These are phyloP conservation scores for Pomacea canaliculata DNA, from an alignment of 2,888 invertebrate genomes.

Conservation along the genomic window DNA sequence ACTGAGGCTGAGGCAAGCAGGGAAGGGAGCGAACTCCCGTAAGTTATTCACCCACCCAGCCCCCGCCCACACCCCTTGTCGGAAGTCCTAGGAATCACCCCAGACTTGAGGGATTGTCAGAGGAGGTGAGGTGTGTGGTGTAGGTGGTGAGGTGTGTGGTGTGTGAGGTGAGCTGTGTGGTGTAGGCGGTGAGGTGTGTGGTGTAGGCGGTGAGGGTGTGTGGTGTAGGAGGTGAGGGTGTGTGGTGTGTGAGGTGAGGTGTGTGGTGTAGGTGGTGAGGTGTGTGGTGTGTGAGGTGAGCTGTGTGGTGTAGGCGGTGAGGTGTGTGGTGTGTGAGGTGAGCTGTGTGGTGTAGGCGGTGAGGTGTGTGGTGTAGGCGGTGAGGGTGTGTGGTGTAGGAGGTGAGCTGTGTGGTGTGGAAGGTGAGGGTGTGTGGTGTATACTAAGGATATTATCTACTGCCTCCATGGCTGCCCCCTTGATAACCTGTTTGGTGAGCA, in stretches of 20 bases:
- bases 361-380: background rate
- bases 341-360: background rate
- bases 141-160: background rate
- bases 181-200: background rate
- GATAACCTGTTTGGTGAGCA: no score
- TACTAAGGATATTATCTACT: no score
- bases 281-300: background rate
- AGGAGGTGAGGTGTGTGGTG: background rate
- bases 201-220: background rate
- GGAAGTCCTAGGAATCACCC: no score
- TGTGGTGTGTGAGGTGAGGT: background rate
- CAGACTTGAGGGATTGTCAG: no score
- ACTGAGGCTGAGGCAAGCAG: no score
- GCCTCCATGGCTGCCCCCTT: no score
- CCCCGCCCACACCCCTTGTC: no score
- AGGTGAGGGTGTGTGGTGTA: no score
- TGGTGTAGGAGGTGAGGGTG: background rate
- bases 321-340: background rate
- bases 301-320: background rate
- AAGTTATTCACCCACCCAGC: no score
- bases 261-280: background rate
- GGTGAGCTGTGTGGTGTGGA: no score
- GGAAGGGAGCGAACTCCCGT: no score
- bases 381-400: background rate
- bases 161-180: background rate